Evolutionary conservation across 2,113 vertebrate species (phyloP), one percentile per base, ranked within the genome.

Genomic region (Plestiodon gilberti): DNA sequence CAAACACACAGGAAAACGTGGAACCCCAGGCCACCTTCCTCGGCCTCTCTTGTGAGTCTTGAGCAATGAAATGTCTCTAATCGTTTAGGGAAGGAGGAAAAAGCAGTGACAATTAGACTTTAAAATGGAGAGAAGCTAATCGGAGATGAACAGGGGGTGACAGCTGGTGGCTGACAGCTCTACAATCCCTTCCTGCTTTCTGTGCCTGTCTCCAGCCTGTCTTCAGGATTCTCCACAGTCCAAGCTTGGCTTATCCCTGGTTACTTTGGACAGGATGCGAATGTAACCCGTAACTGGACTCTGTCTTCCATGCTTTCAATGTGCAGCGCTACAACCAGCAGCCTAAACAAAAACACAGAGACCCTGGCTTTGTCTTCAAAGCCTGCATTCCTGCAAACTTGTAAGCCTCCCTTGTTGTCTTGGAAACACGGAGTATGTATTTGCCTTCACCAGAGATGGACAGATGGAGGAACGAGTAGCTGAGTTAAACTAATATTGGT

Each of bases 361-460:
- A 3, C 15, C 2, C 7, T 11, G 30, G 18, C 14, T 65, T 65
- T 38, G 20, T n/a, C 22, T 55, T 78, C 82, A 83, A 52, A 43
- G 8, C 35, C 55, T n/a, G 23, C 35, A 13, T 73, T 83, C 61
- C n/a, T 52, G 83, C 73, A 77, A n/a, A 84, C n/a, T 33, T 77
- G 20, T 25, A 64, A 64, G 52, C 59, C 5, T 84, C 43, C 59
- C 22, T 20, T 55, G 83, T 84, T 67, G 74, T 84, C 59, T 67
- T 84, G 40, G 83, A 77, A 65, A 84, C 83, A 52, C 40, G 61
- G 55, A 38, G 28, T n/a, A 83, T 38, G 62, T 75, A 43, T 78
- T 76, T 84, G 73, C n/a, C 61, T 67, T 84, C n/a, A 55, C 30
- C 33, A 28, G 40, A 84, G n/a, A 52, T 55, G 83, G 70, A 84